Conservation (phyloP, 2,888 invertebrate genomes). For the Phortica okadai region DNA sequence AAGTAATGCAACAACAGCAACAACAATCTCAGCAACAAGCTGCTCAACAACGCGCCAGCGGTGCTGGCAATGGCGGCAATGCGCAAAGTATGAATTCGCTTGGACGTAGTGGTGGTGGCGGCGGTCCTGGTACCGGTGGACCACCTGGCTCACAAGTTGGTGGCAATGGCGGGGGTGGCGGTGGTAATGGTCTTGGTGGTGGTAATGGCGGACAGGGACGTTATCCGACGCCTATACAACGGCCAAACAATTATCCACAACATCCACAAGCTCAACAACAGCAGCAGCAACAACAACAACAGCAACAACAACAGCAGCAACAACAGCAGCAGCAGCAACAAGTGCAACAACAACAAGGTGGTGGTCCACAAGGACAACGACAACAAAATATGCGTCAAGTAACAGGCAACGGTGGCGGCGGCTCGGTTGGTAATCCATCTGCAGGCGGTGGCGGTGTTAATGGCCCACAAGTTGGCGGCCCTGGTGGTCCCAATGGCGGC, state of each 20-base stretch:
- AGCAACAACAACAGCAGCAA: constrained; percentile 63
- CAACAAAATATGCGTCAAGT: constrained; percentile 67
- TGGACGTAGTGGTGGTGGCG: constrained; percentile 58
- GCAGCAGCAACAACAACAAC: constrained; percentile 61
- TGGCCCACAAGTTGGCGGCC: constrained; percentile 57
- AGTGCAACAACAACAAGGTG: constrained; percentile 54
- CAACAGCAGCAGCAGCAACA: constrained; percentile 57
- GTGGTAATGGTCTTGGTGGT: constrained; percentile 55
- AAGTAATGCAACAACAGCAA: constrained; percentile 78
- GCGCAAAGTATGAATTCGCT: constrained; percentile 59
- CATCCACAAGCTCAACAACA: constrained; percentile 66
- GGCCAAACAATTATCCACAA: constrained; percentile 76
- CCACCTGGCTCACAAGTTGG: constrained; percentile 55
- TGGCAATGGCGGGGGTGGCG: constrained; percentile 51
- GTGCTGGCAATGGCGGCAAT: constrained; percentile 57
- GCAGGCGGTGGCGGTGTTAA: constrained; percentile 53
- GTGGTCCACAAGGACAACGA: constrained; percentile 57
- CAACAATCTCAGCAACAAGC: constrained; percentile 50
- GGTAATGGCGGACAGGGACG: constrained; percentile 68
- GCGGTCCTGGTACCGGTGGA: constrained; percentile 54
- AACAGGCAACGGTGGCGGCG: constrained; percentile 57
- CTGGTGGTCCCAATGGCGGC: constrained; percentile 62
- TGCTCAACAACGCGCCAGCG: constrained; percentile 50
- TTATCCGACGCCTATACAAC: constrained; percentile 75
- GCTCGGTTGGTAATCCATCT: constrained; percentile 47